These are phyloP conservation scores for Gopherus evgoodei DNA, from an alignment of 2,113 vertebrate genomes.

Conservation along the genomic window DNA sequence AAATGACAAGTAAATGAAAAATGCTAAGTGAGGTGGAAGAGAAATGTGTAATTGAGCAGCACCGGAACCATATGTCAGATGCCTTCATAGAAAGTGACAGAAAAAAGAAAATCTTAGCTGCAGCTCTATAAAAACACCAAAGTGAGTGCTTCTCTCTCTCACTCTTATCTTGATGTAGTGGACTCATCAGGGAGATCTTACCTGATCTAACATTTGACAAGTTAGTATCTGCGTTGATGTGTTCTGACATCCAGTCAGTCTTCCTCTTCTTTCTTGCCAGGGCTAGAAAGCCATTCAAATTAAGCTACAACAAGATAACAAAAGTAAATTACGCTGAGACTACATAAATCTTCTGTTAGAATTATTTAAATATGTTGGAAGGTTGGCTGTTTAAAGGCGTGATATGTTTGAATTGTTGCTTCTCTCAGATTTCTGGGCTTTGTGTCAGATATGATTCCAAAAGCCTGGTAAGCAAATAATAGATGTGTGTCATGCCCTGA, in stretches of 20 bases:
- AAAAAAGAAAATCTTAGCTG: conserved; percentile 46
- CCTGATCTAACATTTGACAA: conserved; percentile 65
- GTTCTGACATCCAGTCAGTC: conserved; percentile 24
- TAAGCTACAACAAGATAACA: conserved; percentile 46
- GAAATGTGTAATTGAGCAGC: conserved; percentile 72
- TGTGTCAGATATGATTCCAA: conserved; percentile 15
- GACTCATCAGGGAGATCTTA: conserved; percentile 46
- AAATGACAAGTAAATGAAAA: conserved; percentile 80
- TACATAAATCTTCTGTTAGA: neutral
- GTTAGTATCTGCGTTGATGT: conserved; percentile 45
- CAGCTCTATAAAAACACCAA: conserved; percentile 44
- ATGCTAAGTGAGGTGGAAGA: conserved; percentile 73
- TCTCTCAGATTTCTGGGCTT: conserved; percentile 33
- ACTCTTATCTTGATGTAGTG: conserved; percentile 10
- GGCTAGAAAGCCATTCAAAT: conserved; percentile 23
- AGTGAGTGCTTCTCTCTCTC: conserved; percentile 16
- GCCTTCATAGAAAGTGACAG: conserved; percentile 43
- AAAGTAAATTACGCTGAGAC: conserved; percentile 11
- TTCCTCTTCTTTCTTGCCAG: neutral
- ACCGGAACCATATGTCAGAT: conserved; percentile 67
- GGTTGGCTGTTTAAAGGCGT: conserved; percentile 1
- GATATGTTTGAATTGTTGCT: conserved; percentile 29
- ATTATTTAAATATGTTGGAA: neutral
- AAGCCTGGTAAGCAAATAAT: neutral
- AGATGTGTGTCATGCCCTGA: neutral